These are phyloP conservation scores for Trididemnum miniatum DNA, from an alignment of 23 tunicate species.

Conservation along the genomic window DNA sequence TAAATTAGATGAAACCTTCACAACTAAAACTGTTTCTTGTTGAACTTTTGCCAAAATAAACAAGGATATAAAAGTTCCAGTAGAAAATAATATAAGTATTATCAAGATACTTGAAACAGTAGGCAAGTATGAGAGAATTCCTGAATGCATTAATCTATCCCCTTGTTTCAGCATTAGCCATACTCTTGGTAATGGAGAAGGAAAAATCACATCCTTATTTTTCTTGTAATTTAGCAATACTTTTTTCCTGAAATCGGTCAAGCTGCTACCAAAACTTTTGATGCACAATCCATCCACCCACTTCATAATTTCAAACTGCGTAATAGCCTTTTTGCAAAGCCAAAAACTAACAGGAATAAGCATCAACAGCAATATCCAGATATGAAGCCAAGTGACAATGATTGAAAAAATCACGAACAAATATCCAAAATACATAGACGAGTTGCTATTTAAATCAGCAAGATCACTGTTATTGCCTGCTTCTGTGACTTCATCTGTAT, in stretches of 20 bases:
- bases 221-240: neutral
- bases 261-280: neutral
- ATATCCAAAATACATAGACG: conserved; percentile 43
- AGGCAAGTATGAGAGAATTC: conserved; percentile 57
- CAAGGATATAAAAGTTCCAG: conserved; percentile 43
- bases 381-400: conserved; percentile 46
- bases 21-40: conserved; percentile 72
- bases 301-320: conserved; percentile 28
- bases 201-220: conserved; percentile 30
- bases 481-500: neutral
- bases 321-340: conserved; percentile 34
- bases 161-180: conserved; percentile 30
- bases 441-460: neutral
- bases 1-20: conserved; percentile 63
- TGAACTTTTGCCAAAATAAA: conserved; percentile 72
- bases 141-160: conserved; percentile 47
- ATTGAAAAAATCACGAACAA: conserved; percentile 49
- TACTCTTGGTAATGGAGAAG: conserved; percentile 27
- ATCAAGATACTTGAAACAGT: conserved; percentile 71
- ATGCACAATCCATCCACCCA: conserved; percentile 12
- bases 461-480: neutral
- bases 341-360: conserved; percentile 54
- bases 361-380: conserved; percentile 46
- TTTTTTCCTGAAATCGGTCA: neutral
- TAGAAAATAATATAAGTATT: conserved; percentile 53